Percentiles rank a stretch among this genome's conserved stretches.
Conservation (phyloP, 2,888 invertebrate genomes). For the Arrhopalites spinosus region DNA sequence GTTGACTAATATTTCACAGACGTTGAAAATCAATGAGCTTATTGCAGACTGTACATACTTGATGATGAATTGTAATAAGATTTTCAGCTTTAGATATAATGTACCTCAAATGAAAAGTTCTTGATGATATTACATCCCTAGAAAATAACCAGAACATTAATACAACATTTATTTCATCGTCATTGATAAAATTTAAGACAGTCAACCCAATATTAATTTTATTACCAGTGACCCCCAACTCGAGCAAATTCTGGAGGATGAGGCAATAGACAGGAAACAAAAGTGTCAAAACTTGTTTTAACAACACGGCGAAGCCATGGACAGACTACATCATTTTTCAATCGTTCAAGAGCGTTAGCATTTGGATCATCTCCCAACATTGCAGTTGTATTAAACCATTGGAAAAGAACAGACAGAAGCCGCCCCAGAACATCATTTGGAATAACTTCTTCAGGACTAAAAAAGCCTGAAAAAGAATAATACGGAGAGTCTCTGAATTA, state of each 20-base stretch:
- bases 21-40: too few relatives aligned
- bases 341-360: conserved; percentile 85
- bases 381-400: conserved; percentile 99
- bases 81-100: too few relatives aligned
- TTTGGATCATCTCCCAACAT: conserved; percentile 83
- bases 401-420: conserved; percentile 93
- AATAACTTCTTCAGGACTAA: conserved; percentile 53
- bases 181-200: not conserved
- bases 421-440: conserved; percentile 71
- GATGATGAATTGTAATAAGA: too few relatives aligned
- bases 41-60: too few relatives aligned
- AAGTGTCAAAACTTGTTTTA: conserved; percentile 81
- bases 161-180: not conserved
- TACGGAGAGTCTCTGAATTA: too few relatives aligned
- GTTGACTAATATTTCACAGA: too few relatives aligned
- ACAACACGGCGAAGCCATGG: conserved; percentile 87
- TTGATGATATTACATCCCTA: conserved; percentile 76
- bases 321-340: conserved; percentile 91
- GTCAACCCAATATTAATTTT: conserved; percentile 60
- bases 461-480: conserved; percentile 63
- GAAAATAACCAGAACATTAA: conserved; percentile 61
- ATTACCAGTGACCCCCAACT: conserved; percentile 88
- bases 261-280: conserved; percentile 91
- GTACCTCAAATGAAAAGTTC: conserved; percentile 90
- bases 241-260: conserved; percentile 95